Conservation (phyloP, 2,797 vertebrate genomes). For the Falco berigora region DNA sequence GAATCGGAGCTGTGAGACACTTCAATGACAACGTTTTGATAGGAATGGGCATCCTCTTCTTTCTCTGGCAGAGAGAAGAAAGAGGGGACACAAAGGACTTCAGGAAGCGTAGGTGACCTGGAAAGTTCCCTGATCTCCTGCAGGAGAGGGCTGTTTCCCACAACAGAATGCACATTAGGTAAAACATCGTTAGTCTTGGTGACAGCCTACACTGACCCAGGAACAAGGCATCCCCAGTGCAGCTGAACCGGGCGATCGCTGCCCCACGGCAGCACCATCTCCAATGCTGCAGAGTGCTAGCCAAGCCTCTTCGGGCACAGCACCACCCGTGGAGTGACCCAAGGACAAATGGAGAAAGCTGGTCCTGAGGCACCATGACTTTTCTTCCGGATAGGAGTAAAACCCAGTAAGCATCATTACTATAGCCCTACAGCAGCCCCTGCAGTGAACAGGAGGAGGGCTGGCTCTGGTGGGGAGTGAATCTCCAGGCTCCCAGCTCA, state of each 20-base stretch:
- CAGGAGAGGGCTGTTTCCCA: not conserved
- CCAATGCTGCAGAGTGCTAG: fast-evolving
- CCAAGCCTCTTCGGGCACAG: fast-evolving
- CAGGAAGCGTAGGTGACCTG: not conserved
- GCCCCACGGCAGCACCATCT: not conserved
- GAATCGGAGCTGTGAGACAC: fast-evolving
- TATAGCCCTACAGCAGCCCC: not conserved
- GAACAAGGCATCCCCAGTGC: fast-evolving
- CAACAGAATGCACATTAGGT: fast-evolving
- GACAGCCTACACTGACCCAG: not conserved
- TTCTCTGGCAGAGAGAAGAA: constrained; percentile 4
- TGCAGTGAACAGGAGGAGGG: not conserved
- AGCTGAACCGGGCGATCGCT: fast-evolving
- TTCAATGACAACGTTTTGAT: constrained; percentile 60
- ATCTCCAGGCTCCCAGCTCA: not conserved
- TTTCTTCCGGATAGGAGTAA: not conserved
- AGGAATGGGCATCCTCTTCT: constrained; percentile 58
- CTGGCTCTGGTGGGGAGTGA: not conserved
- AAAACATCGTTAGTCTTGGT: fast-evolving
- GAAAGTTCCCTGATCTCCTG: not conserved
- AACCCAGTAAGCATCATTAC: not conserved
- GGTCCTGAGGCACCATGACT: not conserved
- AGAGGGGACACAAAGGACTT: not conserved
- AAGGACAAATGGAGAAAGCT: not conserved
- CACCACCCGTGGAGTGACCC: not conserved